Evolutionary conservation across 2,797 vertebrate species (phyloP), one percentile per base, ranked within the genome.

Genomic region (Propithecus perrieri): DNA sequence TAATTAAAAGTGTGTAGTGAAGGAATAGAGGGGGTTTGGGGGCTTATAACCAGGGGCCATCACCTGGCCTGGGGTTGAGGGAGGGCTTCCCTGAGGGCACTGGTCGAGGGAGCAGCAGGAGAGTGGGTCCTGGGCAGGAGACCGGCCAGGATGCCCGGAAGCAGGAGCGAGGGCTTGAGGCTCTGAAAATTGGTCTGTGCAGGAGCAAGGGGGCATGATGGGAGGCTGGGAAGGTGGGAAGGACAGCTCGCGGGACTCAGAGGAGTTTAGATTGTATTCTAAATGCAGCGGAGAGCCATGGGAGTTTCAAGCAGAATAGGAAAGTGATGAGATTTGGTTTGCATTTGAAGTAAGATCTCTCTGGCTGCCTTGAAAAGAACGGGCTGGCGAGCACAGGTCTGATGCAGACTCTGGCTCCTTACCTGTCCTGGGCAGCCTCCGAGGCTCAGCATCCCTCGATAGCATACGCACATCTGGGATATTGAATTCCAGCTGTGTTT

Each of bases 131-230:
- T 72, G 61, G 38, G 11, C 11, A 61, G 75, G 12, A 33, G 35
- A 11, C 55, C 22, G 9, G 74, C 35, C 18, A 28, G 74, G 18
- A 0, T 2, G 5, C 10, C 67, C 50, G 0, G 0, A 65, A 57
- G 72, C 28, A 61, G 38, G 53, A 61, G n/a, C 1, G 6, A 35
- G 67, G 17, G n/a, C 10, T 20, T 35, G 43, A 75, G 76, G 48
- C 55, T 72, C 15, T 26, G 74, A 83, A 71, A 53, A 35, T 7
- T 46, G 57, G 13, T 24, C 20, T 7, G 20, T 20, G n/a, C 0
- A 7, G n/a, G 35, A 38, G 20, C 2, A 2, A 8, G 35, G 10
- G 22, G 2, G 15, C 55, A 18, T 4, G 9, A n/a, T 22, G 11
- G 0, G 22, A 38, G 57, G 26, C 67, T 75, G 80, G 72, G 57